phyloP scores from a whole-genome alignment of 2,113 vertebrate genomes.

The Rhinolophus ferrumequinum region DNA sequence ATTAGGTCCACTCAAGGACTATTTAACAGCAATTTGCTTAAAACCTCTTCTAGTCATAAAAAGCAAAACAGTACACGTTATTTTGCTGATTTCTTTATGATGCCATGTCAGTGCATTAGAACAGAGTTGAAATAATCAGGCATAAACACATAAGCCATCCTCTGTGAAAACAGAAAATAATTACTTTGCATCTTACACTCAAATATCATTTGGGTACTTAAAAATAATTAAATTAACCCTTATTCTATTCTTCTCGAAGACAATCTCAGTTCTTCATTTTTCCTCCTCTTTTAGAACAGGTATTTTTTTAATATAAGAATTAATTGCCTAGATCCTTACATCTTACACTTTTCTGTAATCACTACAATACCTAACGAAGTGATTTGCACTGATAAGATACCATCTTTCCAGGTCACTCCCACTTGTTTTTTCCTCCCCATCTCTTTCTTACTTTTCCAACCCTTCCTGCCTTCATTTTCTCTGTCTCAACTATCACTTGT shows the following conservation, averaged over 20 bases:
- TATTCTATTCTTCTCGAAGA: neutral
- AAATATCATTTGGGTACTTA: slow-evolving; percentile 4
- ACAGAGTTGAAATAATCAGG: neutral
- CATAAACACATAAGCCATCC: neutral
- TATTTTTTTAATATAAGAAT: neutral
- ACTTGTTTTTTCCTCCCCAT: neutral
- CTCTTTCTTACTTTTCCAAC: neutral
- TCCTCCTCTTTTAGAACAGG: neutral
- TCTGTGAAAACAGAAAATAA: slow-evolving; percentile 22
- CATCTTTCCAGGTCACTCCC: neutral
- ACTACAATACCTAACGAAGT: neutral
- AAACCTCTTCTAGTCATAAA: neutral
- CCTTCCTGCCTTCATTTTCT: neutral
- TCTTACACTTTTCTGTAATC: neutral
- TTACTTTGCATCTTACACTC: neutral
- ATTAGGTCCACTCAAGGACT: neutral
- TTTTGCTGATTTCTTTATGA: neutral
- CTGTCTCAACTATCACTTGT: neutral
- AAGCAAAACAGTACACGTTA: neutral
- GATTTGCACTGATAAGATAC: neutral
- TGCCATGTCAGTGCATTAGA: neutral
- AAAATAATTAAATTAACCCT: neutral
- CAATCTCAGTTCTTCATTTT: neutral
- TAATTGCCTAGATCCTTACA: neutral
- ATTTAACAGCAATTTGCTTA: neutral